phyloP scores from a whole-genome alignment of 2,113 vertebrate genomes.

The Zosterops lateralis region DNA sequence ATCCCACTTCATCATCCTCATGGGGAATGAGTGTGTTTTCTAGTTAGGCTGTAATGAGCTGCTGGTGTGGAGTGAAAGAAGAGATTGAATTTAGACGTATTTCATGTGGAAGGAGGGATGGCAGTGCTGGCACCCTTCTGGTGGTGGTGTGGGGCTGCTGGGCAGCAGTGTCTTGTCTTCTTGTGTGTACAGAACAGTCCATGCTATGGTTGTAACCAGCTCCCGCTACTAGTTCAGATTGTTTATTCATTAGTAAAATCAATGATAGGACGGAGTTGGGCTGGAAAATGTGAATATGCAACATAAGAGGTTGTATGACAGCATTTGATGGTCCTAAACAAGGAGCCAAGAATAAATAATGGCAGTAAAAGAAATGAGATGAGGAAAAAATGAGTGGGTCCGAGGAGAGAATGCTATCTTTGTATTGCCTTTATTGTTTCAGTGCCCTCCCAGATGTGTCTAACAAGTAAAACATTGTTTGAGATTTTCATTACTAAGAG shows the following conservation, averaged over 20 bases:
- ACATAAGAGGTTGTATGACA: background rate
- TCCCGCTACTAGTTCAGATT: background rate
- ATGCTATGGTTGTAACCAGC: background rate
- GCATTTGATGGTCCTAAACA: background rate
- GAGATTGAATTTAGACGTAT: background rate
- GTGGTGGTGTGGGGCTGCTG: background rate
- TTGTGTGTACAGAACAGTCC: accelerated
- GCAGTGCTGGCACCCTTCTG: background rate
- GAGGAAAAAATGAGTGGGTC: background rate
- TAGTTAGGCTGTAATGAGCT: background rate
- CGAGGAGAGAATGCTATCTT: background rate
- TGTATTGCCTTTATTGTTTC: slow-evolving; percentile 29
- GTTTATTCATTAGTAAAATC: background rate
- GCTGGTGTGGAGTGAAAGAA: background rate
- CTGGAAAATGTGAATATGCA: background rate
- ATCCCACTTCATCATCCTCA: background rate
- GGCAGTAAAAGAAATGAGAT: background rate
- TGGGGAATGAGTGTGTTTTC: background rate
- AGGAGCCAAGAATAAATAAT: background rate
- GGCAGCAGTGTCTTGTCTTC: background rate
- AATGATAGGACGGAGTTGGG: background rate
- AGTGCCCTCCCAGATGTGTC: slow-evolving; percentile 6
- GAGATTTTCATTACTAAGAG: background rate
- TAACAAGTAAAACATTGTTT: slow-evolving; percentile 27
- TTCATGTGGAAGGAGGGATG: background rate